Conservation (phyloP, 1,140 invertebrate species). For the Drosophila kurseongensis region DNA sequence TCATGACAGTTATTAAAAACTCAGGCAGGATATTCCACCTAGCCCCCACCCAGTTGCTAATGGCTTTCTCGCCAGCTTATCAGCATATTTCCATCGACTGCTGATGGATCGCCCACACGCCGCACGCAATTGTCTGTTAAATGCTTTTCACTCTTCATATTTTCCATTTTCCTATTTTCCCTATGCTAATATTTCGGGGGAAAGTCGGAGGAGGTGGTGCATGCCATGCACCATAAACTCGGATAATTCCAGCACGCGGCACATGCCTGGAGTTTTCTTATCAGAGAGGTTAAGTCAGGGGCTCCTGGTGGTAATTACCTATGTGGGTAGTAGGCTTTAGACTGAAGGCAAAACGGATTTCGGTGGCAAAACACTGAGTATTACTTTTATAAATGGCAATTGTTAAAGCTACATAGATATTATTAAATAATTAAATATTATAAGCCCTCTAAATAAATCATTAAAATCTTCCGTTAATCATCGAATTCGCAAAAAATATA, state of each 20-base stretch:
- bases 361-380: no score
- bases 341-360: conserved; percentile 23
- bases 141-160: conserved; percentile 43
- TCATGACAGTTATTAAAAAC: conserved; percentile 66
- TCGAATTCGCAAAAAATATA: no score
- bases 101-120: conserved; percentile 43
- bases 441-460: no score
- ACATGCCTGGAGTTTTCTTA: conserved; percentile 30
- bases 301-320: conserved; percentile 10
- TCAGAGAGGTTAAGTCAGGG: conserved; percentile 16
- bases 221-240: conserved; percentile 52
- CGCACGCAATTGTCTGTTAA: conserved; percentile 60
- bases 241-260: conserved; percentile 40
- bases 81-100: conserved; percentile 53
- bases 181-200: conserved; percentile 55
- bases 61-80: conserved; percentile 73
- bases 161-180: conserved; percentile 17
- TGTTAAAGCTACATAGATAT: no score
- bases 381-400: no score
- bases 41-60: conserved; percentile 40
- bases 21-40: conserved; percentile 12
- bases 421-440: no score
- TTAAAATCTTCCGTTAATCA: no score
- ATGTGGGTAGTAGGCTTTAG: conserved; percentile 10
- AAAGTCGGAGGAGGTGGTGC: conserved; percentile 20